Evolutionary conservation across 2,888 invertebrate species (phyloP), one percentile per base, ranked within the genome.

Genomic region (Parelbella ahira): DNA sequence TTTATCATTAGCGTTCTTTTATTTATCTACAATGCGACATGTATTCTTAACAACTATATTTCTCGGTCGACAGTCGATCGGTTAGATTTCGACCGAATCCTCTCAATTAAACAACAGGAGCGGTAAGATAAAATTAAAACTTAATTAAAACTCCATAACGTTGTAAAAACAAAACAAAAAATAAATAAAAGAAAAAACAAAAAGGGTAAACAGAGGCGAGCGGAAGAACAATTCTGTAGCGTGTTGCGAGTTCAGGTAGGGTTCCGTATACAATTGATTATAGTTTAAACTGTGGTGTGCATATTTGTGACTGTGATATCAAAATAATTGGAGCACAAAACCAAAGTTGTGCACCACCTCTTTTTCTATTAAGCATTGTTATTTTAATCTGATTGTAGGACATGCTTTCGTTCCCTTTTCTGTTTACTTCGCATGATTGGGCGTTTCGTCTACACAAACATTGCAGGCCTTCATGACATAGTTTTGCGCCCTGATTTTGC

Each of bases 91-190:
- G 54, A 56, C 55, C 61, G 55, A 62, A 68, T 68, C 19, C 32
- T 33, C 44, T 47, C 48, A 51, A 54, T 50, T 52, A 49, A 45
- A 51, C 48, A 73, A 75, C 77, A 53, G 81, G 67, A 76, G 77
- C 74, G 62, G 60, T 50, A 58, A 77, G 83, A 83, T 81, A 82
- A 80, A 79, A 81, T 83, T 83, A 81, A 82, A 81, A 75, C 76
- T 83, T 83, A 83, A 83, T 84, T 82, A 84, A 84, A 83, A 71
- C 68, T 73, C 75, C 67, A 78, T 80, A 78, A 72, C 58, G 43
- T 50, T 55, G 50, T 29, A 47, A 49, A 58, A 57, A 48, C 52
- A 53, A 60, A 53, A 56, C 54, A 50, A 50, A 50, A 51, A 51
- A 24, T 47, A 53, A 50, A 51, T 41, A 44, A 48, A 50, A 44